Evolutionary conservation across 1,140 invertebrate genomes (phyloP), one percentile per base, ranked within the genome.

Genomic region (Pararge aegeria): DNA sequence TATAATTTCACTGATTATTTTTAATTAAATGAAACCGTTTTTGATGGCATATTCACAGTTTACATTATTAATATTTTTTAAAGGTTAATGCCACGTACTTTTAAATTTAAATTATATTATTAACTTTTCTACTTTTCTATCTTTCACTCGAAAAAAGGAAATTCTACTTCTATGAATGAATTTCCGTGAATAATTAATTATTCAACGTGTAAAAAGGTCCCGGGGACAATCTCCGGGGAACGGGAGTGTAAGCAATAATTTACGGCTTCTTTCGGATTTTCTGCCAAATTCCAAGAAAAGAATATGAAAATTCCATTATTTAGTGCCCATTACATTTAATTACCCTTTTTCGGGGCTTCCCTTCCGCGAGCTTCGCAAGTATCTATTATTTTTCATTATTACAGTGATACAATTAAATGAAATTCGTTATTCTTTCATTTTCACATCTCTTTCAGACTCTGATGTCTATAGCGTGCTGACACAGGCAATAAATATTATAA

Each of bases 201-300:
- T 34, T 34, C 30, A 12, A 34, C 16, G 42, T 30, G 54, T 29
- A 44, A 56, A 49, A 55, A 56, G 18, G 29, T 48, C 9, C 9
- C 24, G 27, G 16, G 27, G 29, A 15, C 46, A 49, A 34, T 56
- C 44, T 30, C 44, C 3, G 1, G 29, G 27, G 44, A 49, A 48
- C 44, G 54, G 42, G 30, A 56, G 44, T 29, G 54, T 56, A 20
- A 16, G 54, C 54, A 34, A 56, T 56, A 56, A 56, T 56, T 56
- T 56, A 56, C 54, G 21, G 30, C 46, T 37, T 34, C 30, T 49
- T 29, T 10, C 19, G 10, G 44, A 56, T 34, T 55, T 34, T 34
- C 30, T 10, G 30, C 30, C 30, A 10, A 34, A 34, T n/a, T 34
- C 30, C 30, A 56, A 56, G 54, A 56, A 56, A 16, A 48, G 19